Conservation (phyloP, 2,888 invertebrate species). For the Xiphydria camelus region DNA sequence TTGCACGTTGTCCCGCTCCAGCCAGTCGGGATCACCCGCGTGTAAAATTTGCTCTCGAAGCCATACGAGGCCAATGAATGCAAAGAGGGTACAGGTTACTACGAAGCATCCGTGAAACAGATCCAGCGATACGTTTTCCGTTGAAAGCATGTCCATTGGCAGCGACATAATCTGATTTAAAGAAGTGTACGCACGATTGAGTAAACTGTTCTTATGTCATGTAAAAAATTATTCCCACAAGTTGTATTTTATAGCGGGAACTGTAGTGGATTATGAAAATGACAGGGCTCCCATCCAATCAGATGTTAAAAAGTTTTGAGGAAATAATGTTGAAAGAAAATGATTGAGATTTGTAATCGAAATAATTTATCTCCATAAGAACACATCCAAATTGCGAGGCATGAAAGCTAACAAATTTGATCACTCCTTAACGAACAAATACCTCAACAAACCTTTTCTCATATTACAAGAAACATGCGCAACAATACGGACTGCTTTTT, state of each 20-base stretch:
- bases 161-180: slow-evolving; percentile 72
- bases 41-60: slow-evolving; percentile 96
- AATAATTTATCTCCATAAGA: too few relatives aligned
- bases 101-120: slow-evolving; percentile 96
- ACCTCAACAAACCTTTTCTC: too few relatives aligned
- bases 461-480: too few relatives aligned
- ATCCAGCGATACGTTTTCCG: slow-evolving; percentile 90
- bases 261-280: slow-evolving; percentile 11
- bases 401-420: too few relatives aligned
- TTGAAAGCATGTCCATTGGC: slow-evolving; percentile 89
- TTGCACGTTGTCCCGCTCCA: slow-evolving; percentile 71
- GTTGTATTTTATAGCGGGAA: background rate
- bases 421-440: too few relatives aligned
- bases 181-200: slow-evolving; percentile 4
- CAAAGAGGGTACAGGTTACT: slow-evolving; percentile 92
- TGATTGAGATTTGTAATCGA: too few relatives aligned
- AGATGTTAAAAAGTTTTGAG: too few relatives aligned
- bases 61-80: slow-evolving; percentile 97
- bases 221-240: slow-evolving; percentile 1
- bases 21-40: slow-evolving; percentile 97
- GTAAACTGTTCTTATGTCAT: slow-evolving; percentile 1
- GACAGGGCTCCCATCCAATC: too few relatives aligned
- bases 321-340: too few relatives aligned
- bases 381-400: too few relatives aligned
- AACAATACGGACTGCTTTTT: too few relatives aligned